Evolutionary conservation across 2,888 invertebrate species (phyloP), one percentile per base, ranked within the genome.

Genomic region (Meteorus colon): DNA sequence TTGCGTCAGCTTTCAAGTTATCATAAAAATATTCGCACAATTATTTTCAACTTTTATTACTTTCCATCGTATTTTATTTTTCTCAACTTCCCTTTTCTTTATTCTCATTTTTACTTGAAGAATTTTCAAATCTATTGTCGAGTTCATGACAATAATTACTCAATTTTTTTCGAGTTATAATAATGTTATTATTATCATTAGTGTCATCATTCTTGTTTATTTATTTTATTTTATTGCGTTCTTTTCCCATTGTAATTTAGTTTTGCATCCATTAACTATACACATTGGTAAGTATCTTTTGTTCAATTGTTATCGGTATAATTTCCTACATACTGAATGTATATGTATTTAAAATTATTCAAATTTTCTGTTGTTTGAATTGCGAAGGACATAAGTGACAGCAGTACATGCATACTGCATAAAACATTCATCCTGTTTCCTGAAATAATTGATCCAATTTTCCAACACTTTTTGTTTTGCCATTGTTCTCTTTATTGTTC

Each of bases 261-360:
- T 48, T 48, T 48, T n/a, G 48, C 48, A 48, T 48, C n/a, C 48
- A n/a, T 48, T 16, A 48, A n/a, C n/a, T 48, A 16, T 48, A 48
- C n/a, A n/a, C 48, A 48, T 48, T 48, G 48, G 16, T 48, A 48
- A 48, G 48, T 48, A 48, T 48, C 48, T 48, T 48, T 48, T 48
- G 48, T 48, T 48, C 48, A 48, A 48, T 48, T 48, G 48, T 48
- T 48, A 48, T 48, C n/a, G 48, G 48, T 41, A 41, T 48, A 48
- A 48, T 48, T 48, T 48, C n/a, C n/a, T 48, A 48, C 14, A 4
- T n/a, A n/a, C 48, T n/a, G 12, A 12, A 41, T 41, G 41, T 41
- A 48, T 48, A n/a, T 48, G 48, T n/a, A 48, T n/a, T 48, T n/a
- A n/a, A 48, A 48, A 48, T 48, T 48, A 48, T 48, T 48, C 14